phyloP scores from a whole-genome alignment of 2,797 vertebrate species.

The Cercopithecus hamlyni region DNA sequence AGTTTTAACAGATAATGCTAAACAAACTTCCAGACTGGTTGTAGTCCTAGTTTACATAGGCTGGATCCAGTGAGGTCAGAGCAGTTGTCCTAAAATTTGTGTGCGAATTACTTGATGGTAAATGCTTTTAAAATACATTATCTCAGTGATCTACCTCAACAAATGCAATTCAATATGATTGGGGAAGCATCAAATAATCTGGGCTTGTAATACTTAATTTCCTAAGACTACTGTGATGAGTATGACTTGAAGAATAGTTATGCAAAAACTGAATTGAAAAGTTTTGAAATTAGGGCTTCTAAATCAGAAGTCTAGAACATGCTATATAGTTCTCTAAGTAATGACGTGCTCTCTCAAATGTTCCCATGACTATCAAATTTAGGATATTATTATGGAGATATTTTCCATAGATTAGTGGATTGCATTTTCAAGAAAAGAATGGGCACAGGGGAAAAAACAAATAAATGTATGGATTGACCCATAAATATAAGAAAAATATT shows the following conservation, averaged over 20 bases:
- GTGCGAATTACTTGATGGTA: background rate
- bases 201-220: background rate
- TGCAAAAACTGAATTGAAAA: background rate
- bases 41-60: background rate
- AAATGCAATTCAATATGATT: background rate
- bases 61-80: background rate
- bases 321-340: background rate
- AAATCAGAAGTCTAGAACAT: background rate
- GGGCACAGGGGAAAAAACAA: background rate
- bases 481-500: background rate
- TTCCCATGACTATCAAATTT: background rate
- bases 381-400: background rate
- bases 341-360: background rate
- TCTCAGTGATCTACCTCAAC: background rate
- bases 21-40: background rate
- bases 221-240: background rate
- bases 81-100: background rate
- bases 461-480: background rate
- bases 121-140: background rate
- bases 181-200: background rate
- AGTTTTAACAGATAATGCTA: background rate
- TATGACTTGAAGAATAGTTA: background rate
- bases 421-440: background rate
- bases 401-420: background rate
- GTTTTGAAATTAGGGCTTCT: background rate